Base-by-base conservation (phyloP, 2,888 invertebrate genomes). In the Drosophila trichaetosa region DNA sequence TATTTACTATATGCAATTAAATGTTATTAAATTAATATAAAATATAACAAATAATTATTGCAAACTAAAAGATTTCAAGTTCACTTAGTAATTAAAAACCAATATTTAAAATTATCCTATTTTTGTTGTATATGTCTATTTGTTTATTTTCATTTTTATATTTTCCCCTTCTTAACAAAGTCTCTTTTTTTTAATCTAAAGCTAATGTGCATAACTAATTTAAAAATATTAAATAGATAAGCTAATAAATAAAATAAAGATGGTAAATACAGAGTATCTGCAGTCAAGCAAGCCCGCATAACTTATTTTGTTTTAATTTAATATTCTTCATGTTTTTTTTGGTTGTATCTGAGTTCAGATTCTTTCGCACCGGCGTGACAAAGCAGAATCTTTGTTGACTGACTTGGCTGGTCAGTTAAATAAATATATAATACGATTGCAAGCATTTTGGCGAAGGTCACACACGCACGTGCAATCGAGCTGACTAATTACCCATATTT, bases 341-440 rank as follows among this genome's bases (percentile, higher is more conserved):
- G 46, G 18, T 48, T 18, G 5, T 51, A 42, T 67, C 48, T 36
- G 63, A 5, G 27, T 31, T 79, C 29, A 56, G 53, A 40, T 61
- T 74, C 67, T 67, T 80, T 63, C 62, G 49, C 53, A 67, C 66
- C 77, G 80, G 69, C 69, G 69, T 79, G 80, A 79, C 73, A 13
- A 11, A 24, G 58, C 79, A 62, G 1, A 57, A 61, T 66, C 51
- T 40, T n/a, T 49, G 38, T 54, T 59, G 40, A 59, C 38, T 63
- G 69, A 63, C 73, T 42, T 42, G 58, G 27, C 69, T 69, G 54
- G 11, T 56, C 52, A 49, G 56, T 54, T 57, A 63, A 73, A 52
- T 70, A 65, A 65, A 46, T 21, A 46, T 16, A 16, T 46, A 53
- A 60, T 38, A 38, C 48, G 67, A 53, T 48, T 77, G 58, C 69